These are phyloP conservation scores for Epinotia brunnichana DNA, from an alignment of 2,888 invertebrate species.

Conservation along the genomic window DNA sequence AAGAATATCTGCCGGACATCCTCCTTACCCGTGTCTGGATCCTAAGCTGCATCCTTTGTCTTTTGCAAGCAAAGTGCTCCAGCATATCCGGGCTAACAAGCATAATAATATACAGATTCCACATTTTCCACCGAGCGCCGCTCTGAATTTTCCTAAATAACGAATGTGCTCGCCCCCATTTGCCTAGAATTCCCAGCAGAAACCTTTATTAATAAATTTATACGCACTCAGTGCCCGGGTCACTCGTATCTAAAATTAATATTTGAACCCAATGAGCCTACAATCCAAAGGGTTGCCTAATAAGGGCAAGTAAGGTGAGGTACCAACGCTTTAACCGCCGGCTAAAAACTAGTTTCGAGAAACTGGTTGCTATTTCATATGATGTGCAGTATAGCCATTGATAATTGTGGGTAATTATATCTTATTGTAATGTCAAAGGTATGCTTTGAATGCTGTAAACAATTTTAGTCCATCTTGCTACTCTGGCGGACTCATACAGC, in stretches of 20 bases:
- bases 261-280: constrained; percentile 40
- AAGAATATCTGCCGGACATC: not conserved
- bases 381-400: constrained; percentile 12
- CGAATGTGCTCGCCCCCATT: constrained; percentile 33
- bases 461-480: not conserved
- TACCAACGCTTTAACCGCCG: constrained; percentile 5
- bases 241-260: constrained; percentile 43
- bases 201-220: constrained; percentile 43
- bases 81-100: constrained; percentile 23
- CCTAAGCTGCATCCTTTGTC: constrained; percentile 20
- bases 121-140: constrained; percentile 18
- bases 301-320: constrained; percentile 39
- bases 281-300: constrained; percentile 42
- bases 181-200: constrained; percentile 37
- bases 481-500: not conserved
- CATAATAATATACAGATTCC: constrained; percentile 16
- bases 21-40: constrained; percentile 2
- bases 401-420: constrained; percentile 26
- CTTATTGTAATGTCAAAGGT: constrained; percentile 21
- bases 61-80: constrained; percentile 10
- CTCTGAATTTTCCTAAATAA: constrained; percentile 37
- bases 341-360: constrained; percentile 26
- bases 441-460: constrained; percentile 23
- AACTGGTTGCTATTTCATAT: constrained; percentile 27
- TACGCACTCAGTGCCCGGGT: constrained; percentile 40